Evolutionary conservation across 2,888 invertebrate genomes (phyloP).

Genomic region (Hartigia nigra): DNA sequence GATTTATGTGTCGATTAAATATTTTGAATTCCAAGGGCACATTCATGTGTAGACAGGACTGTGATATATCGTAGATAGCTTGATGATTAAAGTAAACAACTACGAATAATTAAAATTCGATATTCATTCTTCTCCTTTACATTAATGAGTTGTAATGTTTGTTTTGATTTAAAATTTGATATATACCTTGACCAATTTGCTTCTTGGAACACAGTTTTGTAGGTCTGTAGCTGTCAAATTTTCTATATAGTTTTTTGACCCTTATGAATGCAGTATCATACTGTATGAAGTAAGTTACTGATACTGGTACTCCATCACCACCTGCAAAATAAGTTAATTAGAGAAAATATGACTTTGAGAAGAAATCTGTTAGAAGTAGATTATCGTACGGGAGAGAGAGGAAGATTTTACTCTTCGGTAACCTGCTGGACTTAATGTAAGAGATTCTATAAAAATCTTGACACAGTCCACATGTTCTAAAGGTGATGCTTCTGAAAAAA

Average conservation of each 20-base stretch:
- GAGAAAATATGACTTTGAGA: conserved; percentile 13
- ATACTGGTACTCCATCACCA: conserved; percentile 43
- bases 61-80: conserved; percentile 63
- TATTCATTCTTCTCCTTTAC: conserved; percentile 6
- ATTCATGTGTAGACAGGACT: conserved; percentile 52
- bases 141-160: background rate
- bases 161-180: background rate
- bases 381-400: conserved; percentile 46
- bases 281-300: conserved; percentile 66
- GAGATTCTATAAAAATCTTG: conserved; percentile 63
- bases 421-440: conserved; percentile 65
- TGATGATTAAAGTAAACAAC: conserved; percentile 67
- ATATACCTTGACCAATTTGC: conserved; percentile 61
- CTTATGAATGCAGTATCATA: conserved; percentile 63
- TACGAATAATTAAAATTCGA: conserved; percentile 38
- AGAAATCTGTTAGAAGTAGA: conserved; percentile 4
- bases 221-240: conserved; percentile 57
- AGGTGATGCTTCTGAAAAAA: conserved; percentile 33
- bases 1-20: conserved; percentile 64
- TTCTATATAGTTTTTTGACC: conserved; percentile 54
- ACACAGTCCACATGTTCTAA: conserved; percentile 63
- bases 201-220: conserved; percentile 64
- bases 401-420: conserved; percentile 61
- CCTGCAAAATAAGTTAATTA: conserved; percentile 28
- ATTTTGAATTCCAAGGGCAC: conserved; percentile 64